Conservation (phyloP, 2,888 invertebrate genomes). For the Geotrupes spiniger region DNA sequence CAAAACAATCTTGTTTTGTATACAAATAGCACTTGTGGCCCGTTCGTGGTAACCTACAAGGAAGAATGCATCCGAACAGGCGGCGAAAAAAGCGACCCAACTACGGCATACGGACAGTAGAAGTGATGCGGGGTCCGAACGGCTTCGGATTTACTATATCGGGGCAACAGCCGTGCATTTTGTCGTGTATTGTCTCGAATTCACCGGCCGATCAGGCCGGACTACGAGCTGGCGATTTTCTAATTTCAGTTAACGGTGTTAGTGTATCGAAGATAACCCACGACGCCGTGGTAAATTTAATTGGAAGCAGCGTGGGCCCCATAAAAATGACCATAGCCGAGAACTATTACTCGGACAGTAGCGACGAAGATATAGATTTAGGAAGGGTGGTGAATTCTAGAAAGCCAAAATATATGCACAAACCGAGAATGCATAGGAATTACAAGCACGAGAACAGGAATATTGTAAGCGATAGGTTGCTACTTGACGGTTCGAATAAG, state of each 20-base stretch:
- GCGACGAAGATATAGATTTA: slow-evolving; percentile 68
- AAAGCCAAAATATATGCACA: slow-evolving; percentile 61
- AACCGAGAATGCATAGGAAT: slow-evolving; percentile 30
- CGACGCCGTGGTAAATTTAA: slow-evolving; percentile 88
- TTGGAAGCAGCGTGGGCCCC: slow-evolving; percentile 81
- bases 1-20: slow-evolving; percentile 21
- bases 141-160: slow-evolving; percentile 98
- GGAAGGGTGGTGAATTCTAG: slow-evolving; percentile 54
- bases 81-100: slow-evolving; percentile 69
- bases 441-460: slow-evolving; percentile 28
- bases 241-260: slow-evolving; percentile 87
- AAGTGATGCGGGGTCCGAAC: slow-evolving; percentile 79
- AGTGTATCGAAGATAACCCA: slow-evolving; percentile 91
- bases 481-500: slow-evolving; percentile 24
- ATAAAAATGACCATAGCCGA: slow-evolving; percentile 85
- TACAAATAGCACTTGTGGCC: slow-evolving; percentile 9
- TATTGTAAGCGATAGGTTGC: slow-evolving; percentile 19
- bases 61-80: slow-evolving; percentile 59
- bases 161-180: slow-evolving; percentile 92
- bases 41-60: neutral
- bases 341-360: slow-evolving; percentile 81
- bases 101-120: slow-evolving; percentile 77
- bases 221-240: slow-evolving; percentile 85
- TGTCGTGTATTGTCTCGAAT: slow-evolving; percentile 87
- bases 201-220: slow-evolving; percentile 91